Evolutionary conservation across 1,140 invertebrate species (phyloP), one percentile per base, ranked within the genome.

Genomic region (Drosophila subobscura): DNA sequence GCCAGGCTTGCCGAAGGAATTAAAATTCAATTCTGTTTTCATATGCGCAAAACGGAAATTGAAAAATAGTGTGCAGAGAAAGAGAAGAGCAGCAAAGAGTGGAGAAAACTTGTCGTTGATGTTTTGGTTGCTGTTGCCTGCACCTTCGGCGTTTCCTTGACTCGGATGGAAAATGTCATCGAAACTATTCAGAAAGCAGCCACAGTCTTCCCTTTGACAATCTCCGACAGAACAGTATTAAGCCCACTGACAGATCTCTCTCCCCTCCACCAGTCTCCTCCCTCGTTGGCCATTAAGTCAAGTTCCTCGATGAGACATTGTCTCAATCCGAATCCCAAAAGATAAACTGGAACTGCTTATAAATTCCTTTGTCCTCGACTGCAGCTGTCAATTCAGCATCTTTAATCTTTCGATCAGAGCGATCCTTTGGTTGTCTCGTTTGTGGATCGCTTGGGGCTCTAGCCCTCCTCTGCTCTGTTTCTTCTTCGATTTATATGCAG

Each of bases 11-110:
- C 23, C 20, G 41, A 67, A 52, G 45, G 64, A 85, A 80, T 85
- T 85, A 85, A 86, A 80, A 86, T 86, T 77, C 77, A 80, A 86
- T 85, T 86, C 81, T 77, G 67, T 71, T 77, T 85, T 64, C 60
- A 74, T 64, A 85, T 84, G 76, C 76, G 73, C 66, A 77, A 70
- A 85, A 66, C 81, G 80, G 80, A 85, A 85, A 85, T 85, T 85
- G 80, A 51, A 71, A 83, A 83, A 56, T 66, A 50, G 49, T 68
- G 33, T 33, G 42, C 22, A 33, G 23, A 37, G 29, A 8, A 8
- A 33, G 29, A 8, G 29, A 33, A 33, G 29, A 33, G 29, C 8
- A 33, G 29, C 29, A 33, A 10, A 33, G 42, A 54, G 29, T 42
- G 64, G 50, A 51, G 42, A 66, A 56, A 68, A 68, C 51, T 68